A percentile compares a stretch with the other conserved stretches of the same genome.
phyloP scores from a whole-genome alignment of 2,113 vertebrate species.

The Lagenorhynchus albirostris region DNA sequence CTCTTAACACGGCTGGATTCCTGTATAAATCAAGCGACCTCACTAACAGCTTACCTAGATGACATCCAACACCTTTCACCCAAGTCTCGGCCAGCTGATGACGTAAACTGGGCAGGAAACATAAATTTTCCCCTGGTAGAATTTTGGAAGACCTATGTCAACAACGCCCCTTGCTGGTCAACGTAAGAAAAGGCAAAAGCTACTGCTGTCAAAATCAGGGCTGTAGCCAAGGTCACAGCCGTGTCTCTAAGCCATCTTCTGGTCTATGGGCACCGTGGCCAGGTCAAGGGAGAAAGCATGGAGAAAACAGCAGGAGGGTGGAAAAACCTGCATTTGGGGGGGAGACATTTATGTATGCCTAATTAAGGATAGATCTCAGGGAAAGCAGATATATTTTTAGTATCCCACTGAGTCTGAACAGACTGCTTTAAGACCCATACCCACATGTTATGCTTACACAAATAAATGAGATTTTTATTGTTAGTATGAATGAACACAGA shows the following conservation, averaged over 20 bases:
- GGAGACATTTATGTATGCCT: constrained; percentile 26
- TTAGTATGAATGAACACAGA: constrained; percentile 25
- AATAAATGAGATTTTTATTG: constrained; percentile 58
- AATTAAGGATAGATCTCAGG: constrained; percentile 35
- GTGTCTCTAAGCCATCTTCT: background rate
- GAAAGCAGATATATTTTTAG: constrained; percentile 37
- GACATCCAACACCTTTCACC: background rate
- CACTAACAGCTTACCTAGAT: background rate
- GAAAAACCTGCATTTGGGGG: background rate
- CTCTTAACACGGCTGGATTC: background rate
- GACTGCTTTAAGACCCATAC: constrained; percentile 38
- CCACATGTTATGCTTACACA: background rate
- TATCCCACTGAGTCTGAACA: constrained; percentile 20
- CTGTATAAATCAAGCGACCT: background rate
- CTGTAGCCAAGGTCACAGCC: constrained; percentile 13
- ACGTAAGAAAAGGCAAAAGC: constrained; percentile 40
- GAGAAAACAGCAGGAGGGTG: background rate
- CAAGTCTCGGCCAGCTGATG: background rate
- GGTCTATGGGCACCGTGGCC: background rate
- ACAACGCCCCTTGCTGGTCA: constrained; percentile 68
- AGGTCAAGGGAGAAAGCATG: constrained; percentile 23
- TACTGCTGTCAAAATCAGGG: background rate
- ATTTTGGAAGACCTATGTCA: constrained; percentile 40
- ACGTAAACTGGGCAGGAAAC: background rate
- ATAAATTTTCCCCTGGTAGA: background rate